These are phyloP conservation scores for Conistra vaccinii DNA, from an alignment of 2,888 invertebrate genomes.

Conservation along the genomic window DNA sequence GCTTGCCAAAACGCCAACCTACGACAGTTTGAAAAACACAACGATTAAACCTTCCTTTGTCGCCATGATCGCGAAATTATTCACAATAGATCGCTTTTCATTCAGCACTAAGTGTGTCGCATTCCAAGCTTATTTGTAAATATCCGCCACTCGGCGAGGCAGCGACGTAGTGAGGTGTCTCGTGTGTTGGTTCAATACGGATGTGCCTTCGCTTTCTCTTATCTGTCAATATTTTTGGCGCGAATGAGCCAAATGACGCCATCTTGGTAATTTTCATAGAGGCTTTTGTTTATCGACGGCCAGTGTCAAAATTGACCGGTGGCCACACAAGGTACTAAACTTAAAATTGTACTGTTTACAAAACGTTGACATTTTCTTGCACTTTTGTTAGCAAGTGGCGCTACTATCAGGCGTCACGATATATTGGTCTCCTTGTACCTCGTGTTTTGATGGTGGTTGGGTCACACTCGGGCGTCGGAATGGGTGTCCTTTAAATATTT, in stretches of 20 bases:
- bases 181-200: slow-evolving; percentile 51
- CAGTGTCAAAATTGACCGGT: neutral
- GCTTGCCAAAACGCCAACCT: neutral
- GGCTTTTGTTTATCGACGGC: slow-evolving; percentile 23
- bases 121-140: slow-evolving; percentile 61
- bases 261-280: slow-evolving; percentile 28
- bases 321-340: neutral
- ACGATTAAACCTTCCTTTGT: slow-evolving; percentile 41
- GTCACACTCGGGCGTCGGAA: neutral
- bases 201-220: slow-evolving; percentile 57
- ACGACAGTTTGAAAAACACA: slow-evolving; percentile 1
- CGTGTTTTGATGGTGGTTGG: neutral
- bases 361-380: neutral
- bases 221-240: slow-evolving; percentile 67
- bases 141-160: slow-evolving; percentile 45
- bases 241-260: slow-evolving; percentile 52
- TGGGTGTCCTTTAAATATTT: slow-evolving; percentile 21
- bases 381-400: neutral
- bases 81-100: slow-evolving; percentile 47
- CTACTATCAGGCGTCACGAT: neutral
- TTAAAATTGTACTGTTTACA: neutral
- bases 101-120: slow-evolving; percentile 57
- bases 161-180: neutral
- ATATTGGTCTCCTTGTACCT: neutral
- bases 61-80: slow-evolving; percentile 46